phyloP scores from a whole-genome alignment of 2,797 vertebrate species.

The Pitangus sulphuratus region DNA sequence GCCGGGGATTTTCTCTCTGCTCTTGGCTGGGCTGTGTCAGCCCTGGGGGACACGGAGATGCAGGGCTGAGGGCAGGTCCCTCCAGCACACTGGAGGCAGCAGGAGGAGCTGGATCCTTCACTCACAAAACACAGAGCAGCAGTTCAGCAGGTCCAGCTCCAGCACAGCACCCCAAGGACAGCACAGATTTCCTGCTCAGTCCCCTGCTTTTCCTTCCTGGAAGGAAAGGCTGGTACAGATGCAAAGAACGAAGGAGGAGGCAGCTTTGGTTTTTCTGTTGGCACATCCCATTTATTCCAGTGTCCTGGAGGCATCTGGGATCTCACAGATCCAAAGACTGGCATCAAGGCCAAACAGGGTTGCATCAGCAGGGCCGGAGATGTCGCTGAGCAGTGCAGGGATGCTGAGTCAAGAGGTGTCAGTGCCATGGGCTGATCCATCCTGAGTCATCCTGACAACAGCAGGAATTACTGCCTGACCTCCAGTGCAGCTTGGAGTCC shows the following conservation, averaged over 20 bases:
- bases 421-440: neutral
- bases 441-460: neutral
- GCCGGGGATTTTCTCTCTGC: neutral
- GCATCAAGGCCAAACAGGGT: neutral
- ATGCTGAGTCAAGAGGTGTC: conserved; percentile 18
- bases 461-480: neutral
- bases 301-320: neutral
- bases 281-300: neutral
- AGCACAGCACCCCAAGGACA: neutral
- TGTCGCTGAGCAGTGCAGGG: neutral
- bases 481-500: neutral
- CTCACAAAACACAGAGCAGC: neutral
- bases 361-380: neutral
- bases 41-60: neutral
- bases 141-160: neutral
- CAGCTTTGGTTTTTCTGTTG: neutral
- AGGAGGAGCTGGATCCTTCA: neutral
- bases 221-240: neutral
- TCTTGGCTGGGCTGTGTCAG: neutral
- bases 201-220: neutral
- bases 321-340: neutral
- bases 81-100: neutral
- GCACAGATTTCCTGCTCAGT: fast-evolving
- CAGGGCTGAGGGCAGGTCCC: neutral
- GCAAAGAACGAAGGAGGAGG: neutral